Base-by-base conservation (phyloP, 2,888 invertebrate species). In the Toxonevra muliebris region DNA sequence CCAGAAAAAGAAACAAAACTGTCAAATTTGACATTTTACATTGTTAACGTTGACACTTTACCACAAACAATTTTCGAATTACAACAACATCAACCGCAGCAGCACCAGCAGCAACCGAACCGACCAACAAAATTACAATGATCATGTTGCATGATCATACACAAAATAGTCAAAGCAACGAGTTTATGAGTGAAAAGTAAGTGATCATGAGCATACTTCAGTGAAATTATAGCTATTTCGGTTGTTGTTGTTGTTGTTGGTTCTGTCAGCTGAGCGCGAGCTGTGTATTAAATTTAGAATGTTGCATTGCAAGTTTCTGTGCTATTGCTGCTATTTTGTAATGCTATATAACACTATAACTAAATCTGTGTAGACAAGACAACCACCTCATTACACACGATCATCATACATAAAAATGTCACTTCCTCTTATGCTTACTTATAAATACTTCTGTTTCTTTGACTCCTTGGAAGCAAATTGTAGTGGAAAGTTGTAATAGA, bases 31-130 rank as follows among this genome's bases (percentile, higher is more conserved):
- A 84, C 83, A 82, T 78, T 77, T 82, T 76, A 82, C 81, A 81
- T 82, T 83, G 83, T 83, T 80, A 83, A 79, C 78, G 82, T 83
- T 83, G 84, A 84, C 84, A 84, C 83, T 82, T 84, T 79, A 79
- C 77, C 80, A 77, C 81, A 80, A 79, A 79, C 74, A 76, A 72
- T 65, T 19, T 52, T 50, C 17, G 11, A 66, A 58, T 13, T 59
- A 15, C 61, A 61, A 61, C 66, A 50, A 57, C n/a, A 50, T 55
- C 40, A 15, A 30, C n/a, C n/a, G 10, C 3, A 45, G 20, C 30
- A 61, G 50, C 50, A 10, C 9, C 19, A 11, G 54, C 43, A 54
- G 43, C 54, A 53, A 3, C n/a, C n/a, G n/a, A 55, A 40, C 55
- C 30, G 8, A 55, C 20, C 15, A 58, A 19, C 40, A 54, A 30